These are phyloP conservation scores for Lutjanus argentimaculatus DNA, from an alignment of 2,797 vertebrate species.

Conservation along the genomic window DNA sequence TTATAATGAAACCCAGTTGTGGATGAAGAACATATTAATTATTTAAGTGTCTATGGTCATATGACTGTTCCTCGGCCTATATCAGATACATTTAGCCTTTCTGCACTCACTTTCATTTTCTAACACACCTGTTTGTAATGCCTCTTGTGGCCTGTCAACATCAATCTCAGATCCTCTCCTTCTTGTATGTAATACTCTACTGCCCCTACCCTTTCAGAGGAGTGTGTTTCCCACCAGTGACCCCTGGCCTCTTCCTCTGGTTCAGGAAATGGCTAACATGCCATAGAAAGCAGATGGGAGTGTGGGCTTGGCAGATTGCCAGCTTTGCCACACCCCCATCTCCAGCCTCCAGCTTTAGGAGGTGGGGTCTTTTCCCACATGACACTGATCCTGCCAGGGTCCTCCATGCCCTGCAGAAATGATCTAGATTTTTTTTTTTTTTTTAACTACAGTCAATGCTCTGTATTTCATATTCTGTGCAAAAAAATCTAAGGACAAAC, in stretches of 20 bases:
- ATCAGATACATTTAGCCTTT: slow-evolving; percentile 4
- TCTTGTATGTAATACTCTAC: slow-evolving; percentile 48
- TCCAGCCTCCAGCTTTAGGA: slow-evolving; percentile 46
- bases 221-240: slow-evolving; percentile 66
- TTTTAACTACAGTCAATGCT: not conserved
- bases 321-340: slow-evolving; percentile 60
- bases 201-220: slow-evolving; percentile 34
- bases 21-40: not conserved
- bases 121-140: slow-evolving; percentile 34
- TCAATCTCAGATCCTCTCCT: slow-evolving; percentile 26
- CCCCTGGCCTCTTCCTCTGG: slow-evolving; percentile 74
- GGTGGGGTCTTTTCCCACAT: slow-evolving; percentile 45
- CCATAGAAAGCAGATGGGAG: slow-evolving; percentile 79
- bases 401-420: not conserved
- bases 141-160: slow-evolving; percentile 28
- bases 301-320: slow-evolving; percentile 64
- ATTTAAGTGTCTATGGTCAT: slow-evolving; percentile 5
- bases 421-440: not conserved
- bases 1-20: not conserved
- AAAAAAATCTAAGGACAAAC: not conserved
- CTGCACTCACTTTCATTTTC: slow-evolving; percentile 22
- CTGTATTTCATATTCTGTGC: slow-evolving; percentile 4
- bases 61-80: not conserved
- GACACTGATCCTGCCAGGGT: slow-evolving; percentile 28
- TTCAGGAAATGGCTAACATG: slow-evolving; percentile 85